Evolutionary conservation across 2,797 vertebrate genomes (phyloP).

Genomic region (Sylvia borin): DNA sequence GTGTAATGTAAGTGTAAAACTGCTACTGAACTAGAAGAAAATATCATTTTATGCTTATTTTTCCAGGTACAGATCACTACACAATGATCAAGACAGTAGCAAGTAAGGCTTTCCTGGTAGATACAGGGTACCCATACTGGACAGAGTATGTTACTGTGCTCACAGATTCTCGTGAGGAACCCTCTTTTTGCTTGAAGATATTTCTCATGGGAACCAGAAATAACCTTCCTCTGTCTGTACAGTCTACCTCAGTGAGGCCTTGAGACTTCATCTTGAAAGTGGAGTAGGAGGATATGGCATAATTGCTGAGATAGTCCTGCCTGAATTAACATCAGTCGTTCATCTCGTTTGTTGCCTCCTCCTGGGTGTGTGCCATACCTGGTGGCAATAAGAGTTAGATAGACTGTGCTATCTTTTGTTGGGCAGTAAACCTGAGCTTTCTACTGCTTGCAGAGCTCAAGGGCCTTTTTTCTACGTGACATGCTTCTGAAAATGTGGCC

Average conservation of each 20-base stretch:
- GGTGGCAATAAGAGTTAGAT: background rate
- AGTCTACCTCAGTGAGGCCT: background rate
- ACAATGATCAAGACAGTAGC: background rate
- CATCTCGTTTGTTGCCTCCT: background rate
- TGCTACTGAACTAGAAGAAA: conserved; percentile 18
- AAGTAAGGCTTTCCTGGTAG: background rate
- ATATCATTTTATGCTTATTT: conserved; percentile 45
- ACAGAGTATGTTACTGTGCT: background rate
- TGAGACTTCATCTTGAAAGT: background rate
- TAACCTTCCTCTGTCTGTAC: background rate
- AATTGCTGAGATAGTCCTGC: background rate
- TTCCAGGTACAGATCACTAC: background rate
- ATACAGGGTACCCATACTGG: background rate
- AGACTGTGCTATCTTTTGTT: background rate
- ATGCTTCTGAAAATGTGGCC: background rate
- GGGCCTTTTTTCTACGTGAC: background rate
- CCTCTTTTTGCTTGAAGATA: background rate
- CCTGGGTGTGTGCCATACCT: background rate
- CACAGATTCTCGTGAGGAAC: background rate
- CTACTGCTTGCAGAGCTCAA: background rate
- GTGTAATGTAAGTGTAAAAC: conserved; percentile 26
- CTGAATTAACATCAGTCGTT: background rate
- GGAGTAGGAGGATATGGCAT: background rate
- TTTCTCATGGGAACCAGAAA: background rate
- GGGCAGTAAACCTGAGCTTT: background rate